A percentile compares a stretch with the other conserved stretches of the same genome.
Evolutionary conservation across 2,888 invertebrate species (phyloP).

Genomic region (Epinotia bilunana): DNA sequence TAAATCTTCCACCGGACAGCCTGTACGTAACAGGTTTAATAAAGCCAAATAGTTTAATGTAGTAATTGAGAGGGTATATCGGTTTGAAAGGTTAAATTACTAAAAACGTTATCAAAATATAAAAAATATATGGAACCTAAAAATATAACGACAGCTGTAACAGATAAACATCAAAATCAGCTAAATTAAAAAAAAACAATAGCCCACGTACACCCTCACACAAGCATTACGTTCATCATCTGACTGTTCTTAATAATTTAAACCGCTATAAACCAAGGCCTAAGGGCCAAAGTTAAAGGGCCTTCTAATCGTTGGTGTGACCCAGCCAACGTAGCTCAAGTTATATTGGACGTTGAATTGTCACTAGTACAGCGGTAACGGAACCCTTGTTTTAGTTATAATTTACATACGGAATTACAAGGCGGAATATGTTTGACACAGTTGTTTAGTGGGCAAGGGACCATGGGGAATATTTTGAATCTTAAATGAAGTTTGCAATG

Average conservation of each 20-base stretch:
- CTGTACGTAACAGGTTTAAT: no score
- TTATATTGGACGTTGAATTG: conserved; percentile 55
- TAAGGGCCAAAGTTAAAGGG: conserved; percentile 56
- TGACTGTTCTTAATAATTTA: conserved; percentile 74
- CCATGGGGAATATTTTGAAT: conserved; percentile 2
- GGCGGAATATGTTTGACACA: conserved; percentile 72
- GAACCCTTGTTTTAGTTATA: conserved; percentile 77
- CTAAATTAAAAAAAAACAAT: conserved; percentile 8
- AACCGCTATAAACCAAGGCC: conserved; percentile 71
- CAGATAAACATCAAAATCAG: not conserved
- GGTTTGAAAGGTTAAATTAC: no score
- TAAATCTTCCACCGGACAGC: no score
- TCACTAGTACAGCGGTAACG: conserved; percentile 71
- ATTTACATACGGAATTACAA: conserved; percentile 83
- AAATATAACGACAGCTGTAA: not conserved
- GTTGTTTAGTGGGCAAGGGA: conserved; percentile 62
- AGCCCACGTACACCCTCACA: not conserved
- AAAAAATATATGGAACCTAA: not conserved
- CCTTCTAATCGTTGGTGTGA: conserved; percentile 50
- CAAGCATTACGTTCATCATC: conserved; percentile 31
- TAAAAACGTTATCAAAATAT: no score
- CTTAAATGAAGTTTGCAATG: not conserved
- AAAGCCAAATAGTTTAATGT: no score
- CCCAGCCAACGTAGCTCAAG: conserved; percentile 52
- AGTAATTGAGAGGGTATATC: no score